Base-by-base conservation (phyloP, 2,888 invertebrate genomes). In the Cerastis leucographa region DNA sequence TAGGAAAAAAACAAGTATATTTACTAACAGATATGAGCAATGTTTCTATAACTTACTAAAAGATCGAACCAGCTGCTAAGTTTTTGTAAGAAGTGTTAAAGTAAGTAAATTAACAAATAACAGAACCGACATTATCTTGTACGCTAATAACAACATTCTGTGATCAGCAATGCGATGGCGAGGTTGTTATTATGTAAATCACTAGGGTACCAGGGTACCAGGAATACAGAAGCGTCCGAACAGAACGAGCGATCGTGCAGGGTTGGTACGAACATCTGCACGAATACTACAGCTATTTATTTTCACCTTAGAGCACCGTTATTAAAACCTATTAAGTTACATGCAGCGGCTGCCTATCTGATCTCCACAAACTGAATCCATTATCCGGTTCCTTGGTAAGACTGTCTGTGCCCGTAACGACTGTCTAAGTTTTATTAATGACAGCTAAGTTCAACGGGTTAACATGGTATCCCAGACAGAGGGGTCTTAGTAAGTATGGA, bases 131-230 rank as follows among this genome's bases (percentile, higher is more conserved):
- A 68, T 68, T 68, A 65, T 62, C 35, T 59, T 44, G 49, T 14
- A 44, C 56, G 22, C 25, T 35, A 56, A 62, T 67, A 82, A 29
- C 66, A 76, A 76, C 49, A 62, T 76, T 80, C 49, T 82, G 66
- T 44, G 80, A 76, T 67, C 62, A 62, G 56, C 42, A 65, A 74
- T 71, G 56, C 80, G 25, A 65, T 59, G 74, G 49, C 67, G 67
- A 49, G 19, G 66, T 76, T 67, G 61, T 61, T 80, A 76, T 81
- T 82, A 76, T 82, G 80, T 54, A 80, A 80, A 80, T 80, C 83
- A 12, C 71, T 35, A 35, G 56, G 67, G 77, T 64, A n/a, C 42
- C 35, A 64, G n/a, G 62, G 3, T n/a, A 14, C 56, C 42, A 67
- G 56, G 62, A 62, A 71, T 64, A 80, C 83, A 77, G 67, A 82